Evolutionary conservation across 2,113 vertebrate genomes (phyloP).

Genomic region (Oncorhynchus clarkii): DNA sequence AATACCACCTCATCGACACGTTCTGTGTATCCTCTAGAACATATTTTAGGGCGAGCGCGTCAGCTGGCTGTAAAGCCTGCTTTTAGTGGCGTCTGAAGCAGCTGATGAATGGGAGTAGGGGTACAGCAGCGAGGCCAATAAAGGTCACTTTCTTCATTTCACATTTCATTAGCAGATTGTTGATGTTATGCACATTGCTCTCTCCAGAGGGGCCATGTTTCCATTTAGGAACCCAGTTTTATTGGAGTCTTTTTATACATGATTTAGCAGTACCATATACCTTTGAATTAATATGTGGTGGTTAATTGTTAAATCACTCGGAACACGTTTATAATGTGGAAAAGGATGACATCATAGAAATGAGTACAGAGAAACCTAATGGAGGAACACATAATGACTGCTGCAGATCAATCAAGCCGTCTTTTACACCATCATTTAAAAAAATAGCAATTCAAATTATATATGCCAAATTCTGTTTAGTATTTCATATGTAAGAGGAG

Average conservation of each 20-base stretch:
- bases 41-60: slow-evolving; percentile 84
- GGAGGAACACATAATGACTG: slow-evolving; percentile 59
- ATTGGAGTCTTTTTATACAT: slow-evolving; percentile 56
- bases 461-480: slow-evolving; percentile 63
- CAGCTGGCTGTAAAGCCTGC: slow-evolving; percentile 80
- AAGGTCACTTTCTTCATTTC: slow-evolving; percentile 82
- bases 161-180: slow-evolving; percentile 70
- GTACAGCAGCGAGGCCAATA: slow-evolving; percentile 75
- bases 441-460: slow-evolving; percentile 52
- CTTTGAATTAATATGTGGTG: slow-evolving; percentile 56
- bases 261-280: slow-evolving; percentile 63
- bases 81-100: slow-evolving; percentile 88
- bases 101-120: slow-evolving; percentile 91
- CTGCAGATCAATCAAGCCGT: slow-evolving; percentile 66
- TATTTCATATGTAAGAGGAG: slow-evolving; percentile 70
- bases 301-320: slow-evolving; percentile 47
- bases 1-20: slow-evolving; percentile 89
- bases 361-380: slow-evolving; percentile 63
- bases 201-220: slow-evolving; percentile 57
- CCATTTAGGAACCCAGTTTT: slow-evolving; percentile 41
- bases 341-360: slow-evolving; percentile 70
- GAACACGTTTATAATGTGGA: slow-evolving; percentile 50
- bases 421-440: slow-evolving; percentile 60
- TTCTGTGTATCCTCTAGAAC: slow-evolving; percentile 82
- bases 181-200: slow-evolving; percentile 71